A percentile compares a stretch with the other conserved stretches of the same genome.
phyloP scores from a whole-genome alignment of 2,113 vertebrate genomes.

The Pipa parva region DNA sequence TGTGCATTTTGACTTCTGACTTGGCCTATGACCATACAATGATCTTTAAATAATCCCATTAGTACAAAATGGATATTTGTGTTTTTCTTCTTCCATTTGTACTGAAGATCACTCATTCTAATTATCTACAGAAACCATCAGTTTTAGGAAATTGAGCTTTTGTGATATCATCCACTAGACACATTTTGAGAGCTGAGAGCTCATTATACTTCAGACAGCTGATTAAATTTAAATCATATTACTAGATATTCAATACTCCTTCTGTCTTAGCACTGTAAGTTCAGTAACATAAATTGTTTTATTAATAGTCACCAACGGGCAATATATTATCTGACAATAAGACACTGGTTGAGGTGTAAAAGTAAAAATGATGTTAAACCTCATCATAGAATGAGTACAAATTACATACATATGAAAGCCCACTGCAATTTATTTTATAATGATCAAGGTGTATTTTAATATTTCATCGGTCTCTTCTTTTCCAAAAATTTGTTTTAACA shows the following conservation, averaged over 20 bases:
- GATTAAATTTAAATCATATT: slow-evolving; percentile 36
- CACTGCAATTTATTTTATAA: no score
- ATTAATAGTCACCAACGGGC: slow-evolving; percentile 36
- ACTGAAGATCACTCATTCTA: slow-evolving; percentile 28
- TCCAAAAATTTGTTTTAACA: no score
- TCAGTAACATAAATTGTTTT: slow-evolving; percentile 38
- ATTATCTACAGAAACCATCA: slow-evolving; percentile 35
- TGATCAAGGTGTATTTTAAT: no score
- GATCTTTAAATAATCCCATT: slow-evolving; percentile 42
- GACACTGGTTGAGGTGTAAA: not conserved
- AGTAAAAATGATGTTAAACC: not conserved
- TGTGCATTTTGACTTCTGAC: slow-evolving; percentile 24
- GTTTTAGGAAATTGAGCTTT: slow-evolving; percentile 41
- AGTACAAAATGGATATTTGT: slow-evolving; percentile 39
- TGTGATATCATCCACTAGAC: slow-evolving; percentile 32
- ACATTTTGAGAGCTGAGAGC: slow-evolving; percentile 32
- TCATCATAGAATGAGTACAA: not conserved
- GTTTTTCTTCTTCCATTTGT: slow-evolving; percentile 13
- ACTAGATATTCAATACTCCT: slow-evolving; percentile 28
- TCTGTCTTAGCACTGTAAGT: slow-evolving; percentile 26
- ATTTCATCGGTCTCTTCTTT: no score
- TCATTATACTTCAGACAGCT: slow-evolving; percentile 42
- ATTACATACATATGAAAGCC: not conserved
- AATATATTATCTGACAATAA: slow-evolving; percentile 27
- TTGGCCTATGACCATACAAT: slow-evolving; percentile 33